These are phyloP conservation scores for Steinernema khuongi DNA, from an alignment of 1,140 invertebrate species.

Conservation along the genomic window DNA sequence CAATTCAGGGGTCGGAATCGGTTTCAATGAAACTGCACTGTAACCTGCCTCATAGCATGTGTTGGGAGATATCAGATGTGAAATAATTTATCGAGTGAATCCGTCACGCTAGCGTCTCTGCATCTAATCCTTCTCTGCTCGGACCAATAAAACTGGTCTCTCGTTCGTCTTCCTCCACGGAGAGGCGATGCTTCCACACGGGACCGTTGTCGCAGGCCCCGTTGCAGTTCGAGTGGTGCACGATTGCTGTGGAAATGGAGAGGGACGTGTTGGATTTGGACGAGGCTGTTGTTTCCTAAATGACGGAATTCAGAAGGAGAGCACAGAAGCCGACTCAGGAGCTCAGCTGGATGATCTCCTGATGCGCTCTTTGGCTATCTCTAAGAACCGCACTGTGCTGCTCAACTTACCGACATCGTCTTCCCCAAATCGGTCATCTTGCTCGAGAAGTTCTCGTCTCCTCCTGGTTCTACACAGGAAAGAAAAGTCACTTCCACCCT, in stretches of 20 bases:
- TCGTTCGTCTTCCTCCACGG: neutral
- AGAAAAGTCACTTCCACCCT: neutral
- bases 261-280: neutral
- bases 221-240: slow-evolving; percentile 6
- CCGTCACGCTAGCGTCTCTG: neutral
- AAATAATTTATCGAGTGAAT: no score
- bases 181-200: slow-evolving; percentile 2
- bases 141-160: neutral
- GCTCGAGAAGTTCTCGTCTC: neutral
- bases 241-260: neutral
- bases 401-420: neutral
- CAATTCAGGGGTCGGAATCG: no score
- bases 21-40: no score
- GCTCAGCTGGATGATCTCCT: no score
- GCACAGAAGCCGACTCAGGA: no score
- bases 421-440: slow-evolving; percentile 7
- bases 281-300: neutral
- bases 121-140: neutral
- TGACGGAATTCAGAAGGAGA: no score
- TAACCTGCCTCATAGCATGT: neutral
- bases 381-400: no score
- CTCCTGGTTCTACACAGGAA: neutral
- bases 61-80: no score
- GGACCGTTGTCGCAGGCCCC: neutral
- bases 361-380: no score